phyloP scores from a whole-genome alignment of 2,888 invertebrate genomes.

The Lepidonotus clava region DNA sequence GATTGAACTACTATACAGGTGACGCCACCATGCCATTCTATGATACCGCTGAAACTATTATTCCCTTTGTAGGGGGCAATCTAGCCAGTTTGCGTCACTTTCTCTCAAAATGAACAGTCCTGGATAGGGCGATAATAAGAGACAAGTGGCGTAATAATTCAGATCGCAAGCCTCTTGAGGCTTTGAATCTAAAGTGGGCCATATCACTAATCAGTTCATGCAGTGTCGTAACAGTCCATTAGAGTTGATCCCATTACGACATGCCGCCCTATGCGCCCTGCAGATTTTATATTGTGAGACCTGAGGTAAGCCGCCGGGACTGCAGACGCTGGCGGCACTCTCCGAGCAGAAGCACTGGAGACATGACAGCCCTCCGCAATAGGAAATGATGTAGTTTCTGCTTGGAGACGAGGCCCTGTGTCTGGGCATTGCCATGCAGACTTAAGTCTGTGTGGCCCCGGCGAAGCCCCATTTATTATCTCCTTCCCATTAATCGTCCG shows the following conservation, averaged over 20 bases:
- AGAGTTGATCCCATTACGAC: slow-evolving; percentile 40
- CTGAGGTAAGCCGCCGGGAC: too few species aligned
- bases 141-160: neutral
- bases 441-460: neutral
- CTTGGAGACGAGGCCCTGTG: slow-evolving; percentile 3
- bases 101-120: neutral
- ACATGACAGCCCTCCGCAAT: too few species aligned
- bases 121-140: slow-evolving; percentile 1
- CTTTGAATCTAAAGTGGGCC: neutral
- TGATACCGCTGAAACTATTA: too few species aligned
- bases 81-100: neutral
- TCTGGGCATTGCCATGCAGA: neutral
- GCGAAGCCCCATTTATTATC: neutral
- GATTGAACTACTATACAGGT: too few species aligned
- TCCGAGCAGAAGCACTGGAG: neutral
- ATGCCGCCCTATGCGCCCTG: neutral
- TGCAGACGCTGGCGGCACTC: neutral
- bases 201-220: slow-evolving; percentile 9
- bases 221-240: slow-evolving; percentile 33
- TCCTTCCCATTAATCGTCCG: neutral
- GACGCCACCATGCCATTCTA: too few species aligned
- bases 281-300: neutral
- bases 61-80: too few species aligned
- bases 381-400: neutral
- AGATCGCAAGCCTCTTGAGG: neutral